Percentiles rank a stretch among this genome's conserved stretches.
Conservation (phyloP, 2,113 vertebrate genomes). For the Chloropsis cyanopogon region DNA sequence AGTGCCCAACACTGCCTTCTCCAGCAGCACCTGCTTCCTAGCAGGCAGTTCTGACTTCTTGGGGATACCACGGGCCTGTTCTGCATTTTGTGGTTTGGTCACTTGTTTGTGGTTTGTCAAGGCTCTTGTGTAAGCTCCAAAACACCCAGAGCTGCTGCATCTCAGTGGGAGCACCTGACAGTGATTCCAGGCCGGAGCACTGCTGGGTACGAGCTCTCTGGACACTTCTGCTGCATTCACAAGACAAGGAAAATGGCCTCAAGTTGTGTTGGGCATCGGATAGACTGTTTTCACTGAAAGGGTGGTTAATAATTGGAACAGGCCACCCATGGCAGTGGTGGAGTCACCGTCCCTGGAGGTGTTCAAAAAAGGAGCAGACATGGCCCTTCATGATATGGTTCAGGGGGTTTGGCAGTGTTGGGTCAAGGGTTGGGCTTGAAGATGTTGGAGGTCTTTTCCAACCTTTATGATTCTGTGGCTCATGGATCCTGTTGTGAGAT, state of each 20-base stretch:
- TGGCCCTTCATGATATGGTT: accelerated
- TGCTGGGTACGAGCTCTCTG: not conserved
- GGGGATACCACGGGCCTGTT: not conserved
- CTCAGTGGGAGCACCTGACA: not conserved
- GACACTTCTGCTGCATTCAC: not conserved
- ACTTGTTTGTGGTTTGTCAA: not conserved
- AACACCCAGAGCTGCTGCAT: not conserved
- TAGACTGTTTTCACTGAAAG: not conserved
- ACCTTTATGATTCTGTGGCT: not conserved
- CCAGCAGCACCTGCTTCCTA: not conserved
- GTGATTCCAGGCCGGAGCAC: not conserved
- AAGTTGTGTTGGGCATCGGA: not conserved
- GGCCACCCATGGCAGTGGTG: no score
- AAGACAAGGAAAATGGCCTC: not conserved
- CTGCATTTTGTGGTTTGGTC: not conserved
- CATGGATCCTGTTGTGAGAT: not conserved
- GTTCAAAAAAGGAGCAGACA: not conserved
- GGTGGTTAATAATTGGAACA: accelerated
- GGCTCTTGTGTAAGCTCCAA: not conserved
- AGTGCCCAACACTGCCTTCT: not conserved
- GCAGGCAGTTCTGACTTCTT: not conserved
- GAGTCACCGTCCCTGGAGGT: not conserved
- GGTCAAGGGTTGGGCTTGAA: not conserved
- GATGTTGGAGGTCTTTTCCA: not conserved
- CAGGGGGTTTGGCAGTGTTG: not conserved